A percentile compares a stretch with the other conserved stretches of the same genome.
These are phyloP conservation scores for Fundulus diaphanus DNA, from an alignment of 2,797 vertebrate genomes.

Conservation along the genomic window DNA sequence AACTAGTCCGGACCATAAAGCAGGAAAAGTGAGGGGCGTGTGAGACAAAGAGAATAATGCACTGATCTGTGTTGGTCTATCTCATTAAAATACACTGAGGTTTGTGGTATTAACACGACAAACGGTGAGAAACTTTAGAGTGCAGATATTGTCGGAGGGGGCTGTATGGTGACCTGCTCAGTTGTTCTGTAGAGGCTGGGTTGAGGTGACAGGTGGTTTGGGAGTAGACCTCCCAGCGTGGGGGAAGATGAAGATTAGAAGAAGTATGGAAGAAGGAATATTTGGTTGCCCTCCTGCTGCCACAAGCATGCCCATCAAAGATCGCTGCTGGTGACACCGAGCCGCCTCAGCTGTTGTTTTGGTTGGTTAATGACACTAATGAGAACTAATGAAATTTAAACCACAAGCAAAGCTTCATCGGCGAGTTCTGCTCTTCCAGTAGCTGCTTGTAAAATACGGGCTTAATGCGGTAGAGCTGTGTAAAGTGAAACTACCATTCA, in stretches of 20 bases:
- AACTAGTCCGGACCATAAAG: no score
- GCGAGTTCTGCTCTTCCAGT: background rate
- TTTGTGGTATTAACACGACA: background rate
- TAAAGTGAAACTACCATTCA: conserved; percentile 29
- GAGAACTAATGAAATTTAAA: conserved; percentile 38
- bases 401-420: conserved; percentile 1
- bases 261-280: conserved; percentile 45
- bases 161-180: background rate
- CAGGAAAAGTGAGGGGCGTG: background rate
- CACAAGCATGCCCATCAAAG: conserved; percentile 60
- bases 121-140: background rate
- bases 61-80: background rate
- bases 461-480: conserved; percentile 8
- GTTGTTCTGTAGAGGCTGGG: conserved; percentile 18
- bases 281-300: conserved; percentile 68
- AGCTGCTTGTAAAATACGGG: conserved; percentile 5
- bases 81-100: background rate
- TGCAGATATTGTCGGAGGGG: background rate
- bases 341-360: conserved; percentile 40
- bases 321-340: conserved; percentile 30
- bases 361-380: conserved; percentile 38
- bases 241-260: conserved; percentile 50
- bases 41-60: background rate
- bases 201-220: conserved; percentile 69
- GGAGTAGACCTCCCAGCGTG: conserved; percentile 61